A percentile compares a stretch with the other conserved stretches of the same genome.
These are phyloP conservation scores for Cetoscarus ocellatus DNA, from an alignment of 2,797 vertebrate species.

Conservation along the genomic window DNA sequence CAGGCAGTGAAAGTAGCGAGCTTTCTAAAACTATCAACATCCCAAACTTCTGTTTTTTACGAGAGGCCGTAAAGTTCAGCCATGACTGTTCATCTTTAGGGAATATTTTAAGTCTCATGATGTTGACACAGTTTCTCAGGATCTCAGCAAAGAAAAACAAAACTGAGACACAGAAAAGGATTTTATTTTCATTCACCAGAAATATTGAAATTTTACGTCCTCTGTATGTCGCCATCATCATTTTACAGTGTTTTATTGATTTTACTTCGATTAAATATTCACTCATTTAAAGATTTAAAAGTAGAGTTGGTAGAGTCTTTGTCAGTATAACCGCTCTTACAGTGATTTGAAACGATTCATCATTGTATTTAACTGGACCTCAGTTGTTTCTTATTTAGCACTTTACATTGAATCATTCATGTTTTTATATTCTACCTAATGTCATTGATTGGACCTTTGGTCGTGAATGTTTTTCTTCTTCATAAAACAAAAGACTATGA, in stretches of 20 bases:
- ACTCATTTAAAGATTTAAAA: background rate
- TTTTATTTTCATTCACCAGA: background rate
- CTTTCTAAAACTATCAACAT: background rate
- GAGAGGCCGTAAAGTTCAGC: background rate
- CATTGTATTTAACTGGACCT: too few relatives aligned
- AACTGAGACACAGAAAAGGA: background rate
- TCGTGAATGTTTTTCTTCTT: too few relatives aligned
- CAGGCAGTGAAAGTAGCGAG: background rate
- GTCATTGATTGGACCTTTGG: too few relatives aligned
- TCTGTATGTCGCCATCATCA: background rate
- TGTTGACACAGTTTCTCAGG: conserved; percentile 31
- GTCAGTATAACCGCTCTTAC: background rate
- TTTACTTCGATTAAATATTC: background rate
- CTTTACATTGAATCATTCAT: too few relatives aligned
- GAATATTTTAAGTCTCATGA: conserved; percentile 64
- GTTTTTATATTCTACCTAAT: too few relatives aligned
- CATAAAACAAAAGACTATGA: too few relatives aligned
- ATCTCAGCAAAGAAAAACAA: conserved; percentile 10
- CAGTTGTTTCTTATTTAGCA: too few relatives aligned
- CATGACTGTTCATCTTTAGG: conserved; percentile 34
- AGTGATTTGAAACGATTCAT: too few relatives aligned
- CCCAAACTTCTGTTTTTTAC: conserved; percentile 15
- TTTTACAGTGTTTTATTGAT: too few relatives aligned
- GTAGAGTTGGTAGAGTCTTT: background rate
- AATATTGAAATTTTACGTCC: background rate